phyloP scores from a whole-genome alignment of 1,140 invertebrate genomes.

The Propsilocerus akamusi region DNA sequence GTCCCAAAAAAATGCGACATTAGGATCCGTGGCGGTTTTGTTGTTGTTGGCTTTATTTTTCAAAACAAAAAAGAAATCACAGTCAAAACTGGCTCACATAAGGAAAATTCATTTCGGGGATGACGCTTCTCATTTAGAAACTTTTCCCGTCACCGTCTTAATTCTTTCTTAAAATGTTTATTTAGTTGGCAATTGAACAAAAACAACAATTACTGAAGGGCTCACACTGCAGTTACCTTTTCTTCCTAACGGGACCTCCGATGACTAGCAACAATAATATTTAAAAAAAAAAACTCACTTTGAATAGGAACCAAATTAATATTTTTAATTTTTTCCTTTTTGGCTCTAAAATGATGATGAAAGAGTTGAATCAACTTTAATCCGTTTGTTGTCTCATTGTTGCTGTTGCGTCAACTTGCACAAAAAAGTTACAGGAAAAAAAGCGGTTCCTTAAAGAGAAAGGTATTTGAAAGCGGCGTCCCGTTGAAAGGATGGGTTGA shows the following conservation, averaged over 20 bases:
- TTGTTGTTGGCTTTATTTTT: background rate
- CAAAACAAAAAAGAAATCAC: background rate
- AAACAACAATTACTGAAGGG: background rate
- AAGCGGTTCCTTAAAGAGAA: too few species aligned
- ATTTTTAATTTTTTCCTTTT: background rate
- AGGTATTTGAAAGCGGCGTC: too few species aligned
- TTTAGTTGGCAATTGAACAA: constrained; percentile 1
- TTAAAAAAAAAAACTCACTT: too few species aligned
- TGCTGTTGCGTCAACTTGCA: background rate
- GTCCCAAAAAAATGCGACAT: too few species aligned
- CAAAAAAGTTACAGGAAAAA: background rate
- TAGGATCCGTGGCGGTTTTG: too few species aligned
- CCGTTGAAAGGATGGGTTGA: too few species aligned
- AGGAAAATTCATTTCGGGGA: too few species aligned
- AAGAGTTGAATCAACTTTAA: background rate
- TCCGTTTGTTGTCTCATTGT: constrained; percentile 1
- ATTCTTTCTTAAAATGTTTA: background rate
- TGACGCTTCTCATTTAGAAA: too few species aligned
- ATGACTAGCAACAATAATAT: background rate
- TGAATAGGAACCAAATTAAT: background rate
- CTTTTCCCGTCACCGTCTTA: background rate
- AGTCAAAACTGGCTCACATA: too few species aligned
- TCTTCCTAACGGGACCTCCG: background rate
- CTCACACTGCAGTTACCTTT: background rate
- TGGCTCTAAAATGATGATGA: background rate